Conservation (phyloP, 2,113 vertebrate genomes). For the Scatophagus argus region DNA sequence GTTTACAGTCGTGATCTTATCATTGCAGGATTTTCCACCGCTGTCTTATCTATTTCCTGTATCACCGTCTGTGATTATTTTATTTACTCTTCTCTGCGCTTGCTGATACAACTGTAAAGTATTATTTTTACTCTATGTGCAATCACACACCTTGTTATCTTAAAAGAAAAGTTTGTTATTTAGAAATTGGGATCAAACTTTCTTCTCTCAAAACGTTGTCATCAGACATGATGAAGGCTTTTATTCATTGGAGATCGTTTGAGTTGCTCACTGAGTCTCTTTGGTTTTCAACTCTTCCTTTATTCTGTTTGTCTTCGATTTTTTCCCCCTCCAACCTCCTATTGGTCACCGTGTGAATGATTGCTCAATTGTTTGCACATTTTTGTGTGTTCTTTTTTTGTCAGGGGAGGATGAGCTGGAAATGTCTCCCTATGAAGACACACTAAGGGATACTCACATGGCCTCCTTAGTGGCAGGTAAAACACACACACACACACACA, state of each 20-base stretch:
- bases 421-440: slow-evolving; percentile 76
- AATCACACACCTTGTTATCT: not conserved
- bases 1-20: not conserved
- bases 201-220: not conserved
- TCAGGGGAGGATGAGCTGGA: slow-evolving; percentile 76
- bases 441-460: slow-evolving; percentile 68
- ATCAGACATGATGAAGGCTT: too few species aligned
- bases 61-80: not conserved
- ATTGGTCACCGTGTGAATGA: not conserved
- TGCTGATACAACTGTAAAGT: not conserved
- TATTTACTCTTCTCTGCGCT: not conserved
- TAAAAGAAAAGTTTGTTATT: not conserved
- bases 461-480: slow-evolving; percentile 79
- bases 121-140: not conserved
- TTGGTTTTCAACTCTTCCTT: not conserved
- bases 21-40: slow-evolving; percentile 1
- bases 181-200: not conserved
- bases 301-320: not conserved
- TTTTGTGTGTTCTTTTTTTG: slow-evolving; percentile 5
- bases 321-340: not conserved
- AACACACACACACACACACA: slow-evolving; percentile 15
- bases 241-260: too few species aligned
- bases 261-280: too few species aligned
- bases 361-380: not conserved
- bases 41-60: slow-evolving; percentile 1